These are phyloP conservation scores for Acronicta psi DNA, from an alignment of 2,888 invertebrate species.

Conservation along the genomic window DNA sequence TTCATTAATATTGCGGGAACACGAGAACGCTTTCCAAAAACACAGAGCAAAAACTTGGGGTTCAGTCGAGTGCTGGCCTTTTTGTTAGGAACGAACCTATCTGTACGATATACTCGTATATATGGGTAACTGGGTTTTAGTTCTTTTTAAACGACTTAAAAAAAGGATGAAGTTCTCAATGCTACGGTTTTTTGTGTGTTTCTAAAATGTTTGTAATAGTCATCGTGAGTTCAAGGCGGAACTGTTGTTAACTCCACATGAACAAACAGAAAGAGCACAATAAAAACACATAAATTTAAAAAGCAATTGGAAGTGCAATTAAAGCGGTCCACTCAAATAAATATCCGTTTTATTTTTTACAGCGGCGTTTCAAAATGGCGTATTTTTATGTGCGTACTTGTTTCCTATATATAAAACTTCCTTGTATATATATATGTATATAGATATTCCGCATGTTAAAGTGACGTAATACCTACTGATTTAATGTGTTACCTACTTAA, in stretches of 20 bases:
- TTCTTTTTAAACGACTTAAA: not conserved
- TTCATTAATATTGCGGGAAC: constrained; percentile 48
- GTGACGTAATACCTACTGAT: too few species aligned
- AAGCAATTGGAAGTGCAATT: constrained; percentile 34
- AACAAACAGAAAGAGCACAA: too few species aligned
- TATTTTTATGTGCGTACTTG: too few species aligned
- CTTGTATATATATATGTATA: too few species aligned
- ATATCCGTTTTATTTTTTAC: constrained; percentile 38
- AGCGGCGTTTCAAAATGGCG: constrained; percentile 16
- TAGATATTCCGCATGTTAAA: too few species aligned
- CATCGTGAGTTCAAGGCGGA: too few species aligned
- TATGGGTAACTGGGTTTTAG: constrained; percentile 20
- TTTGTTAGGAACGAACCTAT: constrained; percentile 22
- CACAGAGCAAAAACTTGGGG: constrained; percentile 38
- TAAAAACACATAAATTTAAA: constrained; percentile 5
- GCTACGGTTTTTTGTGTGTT: too few species aligned
- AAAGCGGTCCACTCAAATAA: constrained; percentile 33
- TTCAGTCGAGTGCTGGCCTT: constrained; percentile 16
- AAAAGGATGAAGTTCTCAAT: too few species aligned
- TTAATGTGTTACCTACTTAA: too few species aligned
- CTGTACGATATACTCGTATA: constrained; percentile 9
- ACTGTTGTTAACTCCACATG: too few species aligned
- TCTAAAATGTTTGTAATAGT: too few species aligned
- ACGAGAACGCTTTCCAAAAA: constrained; percentile 50
- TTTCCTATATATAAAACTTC: too few species aligned